Conservation (phyloP, 2,888 invertebrate genomes). For the Neoitamus cyanurus region DNA sequence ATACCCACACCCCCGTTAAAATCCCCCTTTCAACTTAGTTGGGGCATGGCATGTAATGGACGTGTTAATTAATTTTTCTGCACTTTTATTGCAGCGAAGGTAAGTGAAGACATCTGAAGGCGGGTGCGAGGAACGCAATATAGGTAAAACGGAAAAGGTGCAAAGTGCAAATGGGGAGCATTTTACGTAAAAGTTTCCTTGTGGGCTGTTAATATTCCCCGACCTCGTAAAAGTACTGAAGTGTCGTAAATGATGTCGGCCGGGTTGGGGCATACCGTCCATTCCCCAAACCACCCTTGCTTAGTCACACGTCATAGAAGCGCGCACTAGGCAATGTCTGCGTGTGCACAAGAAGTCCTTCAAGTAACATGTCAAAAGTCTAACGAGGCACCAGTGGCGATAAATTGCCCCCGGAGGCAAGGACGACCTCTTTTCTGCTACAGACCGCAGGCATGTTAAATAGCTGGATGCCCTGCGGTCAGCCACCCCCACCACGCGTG, state of each 20-base stretch:
- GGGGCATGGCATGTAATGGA: background rate
- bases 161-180: background rate
- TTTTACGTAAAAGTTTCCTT: slow-evolving; percentile 1
- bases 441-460: background rate
- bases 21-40: background rate
- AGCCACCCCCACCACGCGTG: background rate
- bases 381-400: slow-evolving; percentile 23
- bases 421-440: background rate
- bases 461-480: background rate
- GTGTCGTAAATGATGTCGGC: background rate
- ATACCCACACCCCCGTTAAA: background rate
- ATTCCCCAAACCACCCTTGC: background rate
- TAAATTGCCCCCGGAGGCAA: background rate
- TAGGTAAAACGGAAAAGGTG: background rate
- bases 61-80: slow-evolving; percentile 36
- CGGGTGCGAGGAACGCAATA: background rate
- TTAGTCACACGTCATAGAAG: background rate
- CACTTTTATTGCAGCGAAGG: slow-evolving; percentile 4
- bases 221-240: background rate
- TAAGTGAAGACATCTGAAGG: background rate
- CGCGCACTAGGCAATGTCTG: background rate
- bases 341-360: slow-evolving; percentile 32
- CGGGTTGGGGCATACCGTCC: background rate
- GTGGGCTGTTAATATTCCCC: background rate
- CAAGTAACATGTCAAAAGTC: slow-evolving; percentile 40